phyloP scores from a whole-genome alignment of 2,797 vertebrate genomes.

The Craterocephalus amniculus region DNA sequence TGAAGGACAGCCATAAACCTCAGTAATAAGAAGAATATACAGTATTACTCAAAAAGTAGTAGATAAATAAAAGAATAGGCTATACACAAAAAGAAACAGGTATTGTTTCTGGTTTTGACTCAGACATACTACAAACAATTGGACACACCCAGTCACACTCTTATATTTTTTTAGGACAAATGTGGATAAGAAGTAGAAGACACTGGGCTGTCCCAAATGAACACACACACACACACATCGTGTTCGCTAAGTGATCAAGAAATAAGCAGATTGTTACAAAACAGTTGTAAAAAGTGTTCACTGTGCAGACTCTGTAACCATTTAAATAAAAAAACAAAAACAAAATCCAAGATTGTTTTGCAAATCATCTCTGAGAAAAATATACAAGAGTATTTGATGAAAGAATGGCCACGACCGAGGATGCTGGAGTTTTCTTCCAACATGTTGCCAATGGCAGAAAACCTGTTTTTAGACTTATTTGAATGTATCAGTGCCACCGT shows the following conservation, averaged over 20 bases:
- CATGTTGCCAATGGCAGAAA: background rate
- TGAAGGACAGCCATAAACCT: slow-evolving; percentile 44
- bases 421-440: background rate
- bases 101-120: background rate
- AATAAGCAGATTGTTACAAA: slow-evolving; percentile 15
- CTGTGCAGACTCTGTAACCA: no score
- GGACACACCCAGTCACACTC: background rate
- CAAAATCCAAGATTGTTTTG: no score
- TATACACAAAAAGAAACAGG: slow-evolving; percentile 15
- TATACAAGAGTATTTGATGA: slow-evolving; percentile 5
- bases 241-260: slow-evolving; percentile 1
- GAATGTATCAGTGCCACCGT: background rate
- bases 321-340: no score
- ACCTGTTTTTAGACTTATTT: background rate
- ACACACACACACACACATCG: background rate
- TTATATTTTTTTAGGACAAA: no score
- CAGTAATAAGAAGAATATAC: slow-evolving; percentile 43
- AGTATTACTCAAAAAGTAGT: slow-evolving; percentile 36
- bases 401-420: background rate
- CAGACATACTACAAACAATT: background rate
- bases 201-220: background rate
- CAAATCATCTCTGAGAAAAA: slow-evolving; percentile 22
- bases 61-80: slow-evolving; percentile 33
- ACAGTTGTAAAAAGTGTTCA: slow-evolving; percentile 44
- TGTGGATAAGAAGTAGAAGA: slow-evolving; percentile 9